Conservation (phyloP, 2,797 vertebrate genomes). For the Poecile montanus region DNA sequence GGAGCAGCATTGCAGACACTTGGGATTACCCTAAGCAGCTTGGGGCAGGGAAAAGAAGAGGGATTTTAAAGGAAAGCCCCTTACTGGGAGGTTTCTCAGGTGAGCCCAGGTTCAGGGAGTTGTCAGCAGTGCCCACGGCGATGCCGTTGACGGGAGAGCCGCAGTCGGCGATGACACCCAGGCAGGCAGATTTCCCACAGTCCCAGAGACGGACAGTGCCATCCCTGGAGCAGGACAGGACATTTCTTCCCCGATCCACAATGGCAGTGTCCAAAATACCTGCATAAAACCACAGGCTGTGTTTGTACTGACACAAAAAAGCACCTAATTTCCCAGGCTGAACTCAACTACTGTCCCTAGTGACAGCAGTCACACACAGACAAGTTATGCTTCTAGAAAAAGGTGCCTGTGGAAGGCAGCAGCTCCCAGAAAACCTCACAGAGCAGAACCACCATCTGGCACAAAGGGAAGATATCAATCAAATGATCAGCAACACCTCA, state of each 20-base stretch:
- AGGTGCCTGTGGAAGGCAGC: neutral
- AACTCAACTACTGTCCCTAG: fast-evolving
- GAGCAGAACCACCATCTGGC: fast-evolving
- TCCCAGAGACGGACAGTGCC: slow-evolving; percentile 81
- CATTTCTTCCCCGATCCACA: slow-evolving; percentile 79
- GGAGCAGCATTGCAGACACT: fast-evolving
- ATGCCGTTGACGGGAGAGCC: slow-evolving; percentile 74
- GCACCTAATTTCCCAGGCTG: fast-evolving
- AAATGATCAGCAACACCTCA: neutral
- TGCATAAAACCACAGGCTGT: neutral
- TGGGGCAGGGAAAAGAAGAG: neutral
- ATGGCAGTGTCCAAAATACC: slow-evolving; percentile 80
- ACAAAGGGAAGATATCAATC: neutral
- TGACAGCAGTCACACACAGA: neutral
- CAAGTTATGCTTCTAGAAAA: neutral
- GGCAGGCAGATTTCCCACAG: slow-evolving; percentile 75
- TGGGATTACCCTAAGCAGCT: fast-evolving
- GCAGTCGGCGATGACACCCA: slow-evolving; percentile 73
- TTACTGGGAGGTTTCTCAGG: slow-evolving; percentile 76
- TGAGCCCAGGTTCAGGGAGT: slow-evolving; percentile 70
- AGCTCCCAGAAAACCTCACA: neutral
- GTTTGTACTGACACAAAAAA: neutral
- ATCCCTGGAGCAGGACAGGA: slow-evolving; percentile 78
- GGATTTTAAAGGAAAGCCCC: neutral
- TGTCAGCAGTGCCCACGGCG: slow-evolving; percentile 66